These are phyloP conservation scores for Ennomos erosarius DNA, from an alignment of 2,888 invertebrate genomes.

Conservation along the genomic window DNA sequence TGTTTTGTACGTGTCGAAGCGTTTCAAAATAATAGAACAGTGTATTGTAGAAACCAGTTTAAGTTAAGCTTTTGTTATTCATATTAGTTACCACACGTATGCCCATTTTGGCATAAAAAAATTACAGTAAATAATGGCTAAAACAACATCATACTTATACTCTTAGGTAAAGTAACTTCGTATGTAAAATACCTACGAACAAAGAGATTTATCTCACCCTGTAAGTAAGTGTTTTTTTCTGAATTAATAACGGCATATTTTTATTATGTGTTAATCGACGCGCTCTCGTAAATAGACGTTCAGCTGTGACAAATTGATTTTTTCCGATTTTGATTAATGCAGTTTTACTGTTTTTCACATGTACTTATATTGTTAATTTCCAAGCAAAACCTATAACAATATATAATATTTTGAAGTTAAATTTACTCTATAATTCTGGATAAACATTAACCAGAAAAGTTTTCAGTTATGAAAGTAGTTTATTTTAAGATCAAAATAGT, in stretches of 20 bases:
- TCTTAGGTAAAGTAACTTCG: too few species aligned
- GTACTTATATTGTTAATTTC: slow-evolving; percentile 38
- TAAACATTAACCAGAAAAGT: slow-evolving; percentile 25
- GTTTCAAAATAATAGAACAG: too few species aligned
- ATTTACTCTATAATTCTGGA: too few species aligned
- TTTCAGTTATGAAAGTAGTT: slow-evolving; percentile 22
- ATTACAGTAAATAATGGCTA: too few species aligned
- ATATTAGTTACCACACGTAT: too few species aligned
- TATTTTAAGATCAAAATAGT: slow-evolving; percentile 27
- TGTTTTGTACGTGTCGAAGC: too few species aligned
- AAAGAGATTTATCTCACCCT: too few species aligned
- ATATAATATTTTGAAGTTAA: slow-evolving; percentile 22
- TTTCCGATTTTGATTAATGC: slow-evolving; percentile 38
- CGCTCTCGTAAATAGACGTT: slow-evolving; percentile 42
- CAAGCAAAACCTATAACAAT: slow-evolving; percentile 44
- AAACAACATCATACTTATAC: too few species aligned
- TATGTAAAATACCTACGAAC: too few species aligned
- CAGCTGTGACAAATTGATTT: slow-evolving; percentile 43
- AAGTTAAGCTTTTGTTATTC: too few species aligned
- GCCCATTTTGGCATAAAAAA: too few species aligned
- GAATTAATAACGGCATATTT: neutral
- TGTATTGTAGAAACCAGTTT: too few species aligned
- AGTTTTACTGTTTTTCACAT: slow-evolving; percentile 35
- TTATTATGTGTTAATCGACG: slow-evolving; percentile 12
- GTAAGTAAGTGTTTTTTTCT: neutral